Evolutionary conservation across 2,797 vertebrate genomes (phyloP), one percentile per base, ranked within the genome.

Genomic region (Macropodus opercularis): DNA sequence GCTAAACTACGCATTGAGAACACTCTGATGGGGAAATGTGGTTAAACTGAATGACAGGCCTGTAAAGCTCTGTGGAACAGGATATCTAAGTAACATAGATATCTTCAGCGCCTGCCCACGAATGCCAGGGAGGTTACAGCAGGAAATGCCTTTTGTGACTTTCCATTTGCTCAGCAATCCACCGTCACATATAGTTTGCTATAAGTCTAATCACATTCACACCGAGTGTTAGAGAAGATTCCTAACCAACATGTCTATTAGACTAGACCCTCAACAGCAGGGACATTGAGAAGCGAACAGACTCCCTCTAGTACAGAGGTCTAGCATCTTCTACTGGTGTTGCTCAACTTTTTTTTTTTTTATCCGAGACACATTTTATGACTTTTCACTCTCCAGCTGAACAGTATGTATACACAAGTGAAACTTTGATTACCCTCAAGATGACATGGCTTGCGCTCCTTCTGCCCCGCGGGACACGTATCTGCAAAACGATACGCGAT

Each of bases 121-220:
- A 89, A 93, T 92, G 89, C 92, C 91, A 89, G 72, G 66, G 89
- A 89, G 90, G 91, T 92, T 92, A 94, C 84, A 79, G 90, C 89
- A 92, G 90, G 91, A 94, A 93, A 93, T 92, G 91, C 91, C 92
- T 91, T 87, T 90, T 90, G 83, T 84, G 79, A 84, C 84, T 94
- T 95, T 94, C 94, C 93, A 92, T 92, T 84, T 87, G 88, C 92
- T 94, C 93, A 94, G 92, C 90, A 52, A 86, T 82, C 77, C 75
- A 74, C 77, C 63, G 74, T 70, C 77, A 69, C 75, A 86, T 85
- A 61, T 68, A 69, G 47, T 26, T 9, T 35, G 41, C 49, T 35
- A 50, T 52, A 64, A 59, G 40, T 68, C 23, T 52, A 68, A 84
- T 59, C 49, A 43, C 40, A 55, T 6, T 68, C 62, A 76, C 68